Evolutionary conservation across 2,888 invertebrate species (phyloP).

Genomic region (Ochropacha duplaris): DNA sequence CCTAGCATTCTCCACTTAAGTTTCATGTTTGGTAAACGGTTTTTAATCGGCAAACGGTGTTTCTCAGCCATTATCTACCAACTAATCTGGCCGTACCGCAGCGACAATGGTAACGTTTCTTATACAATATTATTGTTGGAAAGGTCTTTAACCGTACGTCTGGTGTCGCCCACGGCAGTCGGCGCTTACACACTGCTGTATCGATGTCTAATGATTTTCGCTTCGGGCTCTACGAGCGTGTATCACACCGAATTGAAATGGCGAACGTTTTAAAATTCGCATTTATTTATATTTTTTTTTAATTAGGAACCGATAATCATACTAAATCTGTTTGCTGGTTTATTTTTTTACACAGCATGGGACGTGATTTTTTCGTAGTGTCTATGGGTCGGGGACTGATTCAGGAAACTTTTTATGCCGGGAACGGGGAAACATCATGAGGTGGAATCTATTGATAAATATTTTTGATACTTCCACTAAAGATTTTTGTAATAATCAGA

Average conservation of each 20-base stretch:
- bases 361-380: no score
- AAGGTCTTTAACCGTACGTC: conserved; percentile 61
- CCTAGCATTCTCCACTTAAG: neutral
- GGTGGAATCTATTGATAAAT: no score
- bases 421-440: no score
- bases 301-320: no score
- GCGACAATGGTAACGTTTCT: neutral
- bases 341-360: no score
- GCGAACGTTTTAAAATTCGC: conserved; percentile 2
- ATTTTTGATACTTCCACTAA: no score
- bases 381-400: no score
- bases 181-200: conserved; percentile 30
- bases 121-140: conserved; percentile 7
- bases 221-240: conserved; percentile 35
- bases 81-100: neutral
- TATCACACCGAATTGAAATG: conserved; percentile 39
- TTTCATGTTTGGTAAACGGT: neutral
- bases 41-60: neutral
- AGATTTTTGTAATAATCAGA: no score
- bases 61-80: neutral
- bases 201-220: conserved; percentile 52
- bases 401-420: no score
- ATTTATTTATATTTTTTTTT: no score
- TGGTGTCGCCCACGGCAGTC: conserved; percentile 55
- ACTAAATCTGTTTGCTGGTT: no score